Base-by-base conservation (phyloP, 1,140 invertebrate species). In the Hermetia illucens region DNA sequence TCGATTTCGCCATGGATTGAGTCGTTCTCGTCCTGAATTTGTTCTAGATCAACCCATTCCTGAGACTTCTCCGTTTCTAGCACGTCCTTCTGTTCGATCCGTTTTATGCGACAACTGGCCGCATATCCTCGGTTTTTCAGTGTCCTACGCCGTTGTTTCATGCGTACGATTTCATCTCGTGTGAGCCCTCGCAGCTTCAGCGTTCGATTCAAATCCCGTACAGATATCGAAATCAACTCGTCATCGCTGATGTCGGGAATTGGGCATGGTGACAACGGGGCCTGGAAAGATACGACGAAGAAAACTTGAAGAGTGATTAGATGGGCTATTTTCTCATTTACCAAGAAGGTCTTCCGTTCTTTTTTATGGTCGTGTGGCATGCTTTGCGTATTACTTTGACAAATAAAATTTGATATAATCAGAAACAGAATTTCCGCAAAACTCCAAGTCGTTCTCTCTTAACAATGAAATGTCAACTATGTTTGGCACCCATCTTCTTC, bases 81-180 rank as follows among this genome's bases (percentile, higher is more conserved):
- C 48, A 88, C 85, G 55, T 92, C 89, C 55, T 92, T 91, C 51
- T 92, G 88, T 48, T 90, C 86, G 31, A 92, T 87, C 21, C 90
- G 64, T 60, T 93, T 93, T 30, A 91, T 91, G 0, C 89, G 75
- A 53, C 88, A 94, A 47, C 84, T 90, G 2, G 89, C 89, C 2
- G 89, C 89, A 53, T 94, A 94, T 1, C 89, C 89, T 43, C 89
- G 69, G 58, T 94, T 94, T 55, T 94, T 94, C 1, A 94, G 58
- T 0, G 89, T 94, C 22, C 89, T 61, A 19, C 89, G 62, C 10
- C 89, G 66, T 51, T 94, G 89, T 54, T 94, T 94, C 86, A 93
- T 91, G 5, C 80, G 72, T 24, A 88, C 76, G 45, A 93, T 90
- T 51, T 93, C 85, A 34, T 90, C 83, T 30, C 85, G 61, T 1